Base-by-base conservation (phyloP, 2,797 vertebrate genomes). In the Euthynnus affinis region DNA sequence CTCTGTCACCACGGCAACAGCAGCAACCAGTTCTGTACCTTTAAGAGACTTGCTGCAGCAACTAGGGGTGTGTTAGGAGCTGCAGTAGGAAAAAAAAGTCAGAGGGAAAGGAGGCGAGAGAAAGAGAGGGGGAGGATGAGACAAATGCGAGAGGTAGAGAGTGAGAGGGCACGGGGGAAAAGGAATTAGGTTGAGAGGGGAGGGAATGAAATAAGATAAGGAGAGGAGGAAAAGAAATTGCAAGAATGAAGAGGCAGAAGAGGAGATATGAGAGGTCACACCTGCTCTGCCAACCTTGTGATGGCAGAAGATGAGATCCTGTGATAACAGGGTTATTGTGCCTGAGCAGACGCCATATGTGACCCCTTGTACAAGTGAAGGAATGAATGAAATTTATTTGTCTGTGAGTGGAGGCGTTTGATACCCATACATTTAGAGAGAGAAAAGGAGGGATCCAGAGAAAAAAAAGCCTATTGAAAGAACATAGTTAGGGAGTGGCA, bases 11-110 rank as follows among this genome's bases (percentile, higher is more conserved):
- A 92, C 69, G 73, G 91, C 85, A 92, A 94, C 91, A 90, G 76
- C 85, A 82, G 62, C 83, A 89, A 85, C 84, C 82, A 81, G 82
- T 76, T 84, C 92, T 93, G 94, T 89, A 78, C 89, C 93, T 95
- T 93, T 94, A 95, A 95, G 91, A 94, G 90, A 78, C 88, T 92
- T 89, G 90, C 91, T 93, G 93, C 93, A 92, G 93, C 90, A 91
- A 85, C 85, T 90, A 88, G 86, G 92, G 88, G 90, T 91, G 92
- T 91, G 91, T 84, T 86, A 88, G 78, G 78, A 90, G 90, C 87
- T 90, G 92, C 91, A 83, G 92, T 80, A 72, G 32, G 80, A 76
- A 77, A 66, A 73, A 80, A 86, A 78, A 72, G 72, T 80, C 77
- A 71, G 73, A 73, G 74, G 74, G 77, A 88, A 74, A 80, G 74